phyloP scores from a whole-genome alignment of 2,113 vertebrate genomes.

The Rostratula benghalensis region DNA sequence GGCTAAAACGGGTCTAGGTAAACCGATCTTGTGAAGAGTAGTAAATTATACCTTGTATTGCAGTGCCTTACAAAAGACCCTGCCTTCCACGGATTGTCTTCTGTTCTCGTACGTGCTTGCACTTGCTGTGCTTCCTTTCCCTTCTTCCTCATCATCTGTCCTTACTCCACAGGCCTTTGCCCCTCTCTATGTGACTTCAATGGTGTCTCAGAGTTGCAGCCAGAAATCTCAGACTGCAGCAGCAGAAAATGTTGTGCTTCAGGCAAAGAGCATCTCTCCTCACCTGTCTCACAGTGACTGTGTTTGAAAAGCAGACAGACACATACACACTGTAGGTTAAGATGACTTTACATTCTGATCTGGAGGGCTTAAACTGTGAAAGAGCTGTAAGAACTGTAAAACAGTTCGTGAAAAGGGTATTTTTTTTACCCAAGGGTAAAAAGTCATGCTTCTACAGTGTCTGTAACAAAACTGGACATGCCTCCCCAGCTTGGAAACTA shows the following conservation, averaged over 20 bases:
- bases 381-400: background rate
- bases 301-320: background rate
- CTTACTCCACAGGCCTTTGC: background rate
- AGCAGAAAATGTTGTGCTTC: background rate
- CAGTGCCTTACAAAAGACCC: background rate
- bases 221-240: background rate
- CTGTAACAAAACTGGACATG: background rate
- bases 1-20: background rate
- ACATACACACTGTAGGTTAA: background rate
- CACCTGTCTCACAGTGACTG: background rate
- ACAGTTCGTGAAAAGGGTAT: background rate
- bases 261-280: background rate
- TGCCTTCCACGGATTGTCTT: background rate
- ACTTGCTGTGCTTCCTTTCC: background rate
- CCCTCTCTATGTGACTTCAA: background rate
- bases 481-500: background rate
- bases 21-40: background rate
- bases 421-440: background rate
- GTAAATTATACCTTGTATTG: background rate
- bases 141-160: background rate
- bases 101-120: background rate
- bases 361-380: background rate
- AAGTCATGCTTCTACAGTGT: background rate
- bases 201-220: background rate
- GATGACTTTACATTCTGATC: background rate